A percentile compares a stretch with the other conserved stretches of the same genome.
Evolutionary conservation across 2,797 vertebrate genomes (phyloP).

Genomic region (Benthosema pterotum): DNA sequence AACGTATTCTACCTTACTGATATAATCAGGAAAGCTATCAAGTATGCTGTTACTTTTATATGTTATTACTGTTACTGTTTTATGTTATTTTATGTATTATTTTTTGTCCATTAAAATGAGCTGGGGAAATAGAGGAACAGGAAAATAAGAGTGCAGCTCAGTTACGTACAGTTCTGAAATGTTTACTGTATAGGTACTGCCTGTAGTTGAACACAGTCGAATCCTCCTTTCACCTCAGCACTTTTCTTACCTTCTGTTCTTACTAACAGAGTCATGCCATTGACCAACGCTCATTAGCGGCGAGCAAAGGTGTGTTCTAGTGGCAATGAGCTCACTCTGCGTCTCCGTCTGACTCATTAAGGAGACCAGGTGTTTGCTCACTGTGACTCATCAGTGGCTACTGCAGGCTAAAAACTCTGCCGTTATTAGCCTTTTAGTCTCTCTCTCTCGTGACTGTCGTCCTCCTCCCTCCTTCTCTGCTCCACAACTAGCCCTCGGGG

Average conservation of each 20-base stretch:
- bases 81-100: too few species aligned
- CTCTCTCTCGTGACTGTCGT: too few species aligned
- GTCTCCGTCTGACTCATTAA: conserved; percentile 71
- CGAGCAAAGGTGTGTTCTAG: conserved; percentile 25
- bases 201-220: conserved; percentile 23
- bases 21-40: too few species aligned
- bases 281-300: conserved; percentile 40
- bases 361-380: conserved; percentile 72
- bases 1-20: too few species aligned
- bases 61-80: too few species aligned
- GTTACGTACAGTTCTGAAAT: too few species aligned
- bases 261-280: conserved; percentile 3
- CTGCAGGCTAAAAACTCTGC: conserved; percentile 13
- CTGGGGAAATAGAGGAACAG: too few species aligned
- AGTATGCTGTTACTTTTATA: too few species aligned
- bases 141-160: too few species aligned
- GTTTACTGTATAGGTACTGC: conserved; percentile 31
- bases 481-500: conserved; percentile 33
- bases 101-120: too few species aligned
- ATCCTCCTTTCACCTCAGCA: conserved; percentile 41
- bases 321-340: conserved; percentile 43
- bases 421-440: conserved; percentile 24
- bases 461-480: conserved; percentile 31
- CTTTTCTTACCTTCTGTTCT: conserved; percentile 23
- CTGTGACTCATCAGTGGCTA: conserved; percentile 48